Base-by-base conservation (phyloP, 2,888 invertebrate genomes). In the Diarsia mendica region DNA sequence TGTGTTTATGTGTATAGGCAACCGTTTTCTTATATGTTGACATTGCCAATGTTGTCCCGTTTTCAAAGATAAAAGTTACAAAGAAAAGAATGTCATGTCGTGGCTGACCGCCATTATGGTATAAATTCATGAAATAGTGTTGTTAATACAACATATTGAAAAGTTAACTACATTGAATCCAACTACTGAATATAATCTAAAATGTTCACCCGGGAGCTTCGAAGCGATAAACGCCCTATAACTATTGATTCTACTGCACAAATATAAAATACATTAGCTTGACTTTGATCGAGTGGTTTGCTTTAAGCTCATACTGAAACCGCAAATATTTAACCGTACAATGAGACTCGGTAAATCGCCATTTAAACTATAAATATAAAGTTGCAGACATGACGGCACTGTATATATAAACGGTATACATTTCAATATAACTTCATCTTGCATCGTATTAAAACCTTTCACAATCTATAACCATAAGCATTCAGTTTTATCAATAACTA, bases 251-350 rank as follows among this genome's bases (percentile, higher is more conserved):
- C 60, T 39, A 53, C 53, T 70, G 63, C 72, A 82, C 60, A 82
- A 73, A 84, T 73, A 85, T 77, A 67, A 84, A 85, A 72, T 75
- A 86, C 77, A 85, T 86, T 76, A 76, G 51, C 63, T 23, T 23
- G 85, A 85, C 85, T 70, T 84, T 85, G 85, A 85, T 85, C 33
- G 70, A 85, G 49, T 70, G 23, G 72, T 65, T 72, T 76, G 51
- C 55, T 77, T 28, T 11, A 63, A 78, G 55, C 72, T 76, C 44
- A 58, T 66, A 74, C 53, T 72, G 67, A 78, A 72, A 72, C 70
- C 51, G 67, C 67, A 78, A 85, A 85, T 79, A 85, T 87, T 87
- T 66, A 61, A 55, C 48, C 48, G 28, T 28, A 46, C 63, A 75
- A 74, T 75, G 33, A 71, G 63, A 58, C n/a, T 72, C 20, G 9